Evolutionary conservation across 2,888 invertebrate genomes (phyloP), one percentile per base, ranked within the genome.

Genomic region (Drosophila multiciliata): DNA sequence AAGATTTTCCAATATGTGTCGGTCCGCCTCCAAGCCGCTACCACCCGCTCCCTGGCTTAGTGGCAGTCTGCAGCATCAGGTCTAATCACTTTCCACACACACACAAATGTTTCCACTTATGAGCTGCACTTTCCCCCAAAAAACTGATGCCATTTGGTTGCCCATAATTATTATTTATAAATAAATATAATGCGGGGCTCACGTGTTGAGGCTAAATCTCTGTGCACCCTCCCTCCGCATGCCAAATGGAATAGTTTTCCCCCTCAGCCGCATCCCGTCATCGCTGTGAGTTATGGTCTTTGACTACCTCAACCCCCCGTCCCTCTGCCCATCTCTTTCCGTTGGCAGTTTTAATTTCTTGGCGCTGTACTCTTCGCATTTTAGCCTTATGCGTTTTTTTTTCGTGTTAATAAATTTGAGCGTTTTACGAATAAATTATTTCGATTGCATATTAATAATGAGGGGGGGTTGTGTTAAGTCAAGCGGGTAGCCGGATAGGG

Each of bases 151-250:
- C 63, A 64, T 71, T 67, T 71, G 82, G 72, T 71, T 55, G 82
- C 80, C 57, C 78, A 87, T 87, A 87, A 84, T 84, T 87, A 84
- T 84, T 85, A 77, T 83, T 82, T 87, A 82, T 87, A 85, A 88
- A 85, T 80, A 75, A 86, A 85, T 80, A 75, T 73, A 73, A 84
- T 75, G 70, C 74, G 60, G 54, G 68, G 72, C 66, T 82, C 87
- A 84, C 84, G 82, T 84, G 83, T 84, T 72, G 70, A 63, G 75
- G 55, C 71, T 75, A 82, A 82, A 78, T 85, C 81, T 80, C 63
- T 35, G 42, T 74, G 68, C 48, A 42, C 20, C 40, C 54, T 23
- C 23, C 23, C 23, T 33, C 42, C 23, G 32, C 40, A 52, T 61
- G 42, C 57, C 49, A 65, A 33, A 73, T 61, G 66, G 38, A 65